Evolutionary conservation across 2,797 vertebrate genomes (phyloP).

Genomic region (Otus scops): DNA sequence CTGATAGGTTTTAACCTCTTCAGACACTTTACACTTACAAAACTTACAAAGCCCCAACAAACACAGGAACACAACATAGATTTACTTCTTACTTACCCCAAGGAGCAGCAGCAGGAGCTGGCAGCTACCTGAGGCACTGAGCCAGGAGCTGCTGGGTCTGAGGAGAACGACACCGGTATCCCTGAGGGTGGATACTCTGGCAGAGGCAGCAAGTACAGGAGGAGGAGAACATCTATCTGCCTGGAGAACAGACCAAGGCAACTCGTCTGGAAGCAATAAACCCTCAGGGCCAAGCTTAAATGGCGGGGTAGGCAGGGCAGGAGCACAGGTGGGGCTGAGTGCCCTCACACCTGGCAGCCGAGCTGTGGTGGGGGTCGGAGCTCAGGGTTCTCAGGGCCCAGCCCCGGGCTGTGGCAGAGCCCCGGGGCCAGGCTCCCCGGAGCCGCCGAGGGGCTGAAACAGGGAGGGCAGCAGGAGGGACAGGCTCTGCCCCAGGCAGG

Average conservation of each 20-base stretch:
- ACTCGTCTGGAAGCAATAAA: too few relatives aligned
- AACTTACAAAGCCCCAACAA: rapidly evolving
- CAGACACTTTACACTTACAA: rapidly evolving
- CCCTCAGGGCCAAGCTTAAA: too few relatives aligned
- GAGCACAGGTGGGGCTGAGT: too few relatives aligned
- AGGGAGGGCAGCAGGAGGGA: neutral
- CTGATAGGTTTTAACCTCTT: rapidly evolving
- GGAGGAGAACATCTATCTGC: too few relatives aligned
- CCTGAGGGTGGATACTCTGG: rapidly evolving
- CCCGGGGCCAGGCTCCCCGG: neutral
- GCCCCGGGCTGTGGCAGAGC: too few relatives aligned
- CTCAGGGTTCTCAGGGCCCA: too few relatives aligned
- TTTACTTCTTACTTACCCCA: rapidly evolving
- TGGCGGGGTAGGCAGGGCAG: too few relatives aligned
- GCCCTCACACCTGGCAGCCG: too few relatives aligned
- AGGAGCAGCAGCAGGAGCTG: rapidly evolving
- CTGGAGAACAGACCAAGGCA: too few relatives aligned
- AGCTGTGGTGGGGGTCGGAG: too few relatives aligned
- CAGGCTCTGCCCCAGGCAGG: rapidly evolving
- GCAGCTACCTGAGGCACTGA: rapidly evolving
- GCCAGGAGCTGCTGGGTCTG: rapidly evolving
- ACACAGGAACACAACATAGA: rapidly evolving
- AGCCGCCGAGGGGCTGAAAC: neutral
- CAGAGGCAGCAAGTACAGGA: rapidly evolving
- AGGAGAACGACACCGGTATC: rapidly evolving